Base-by-base conservation (phyloP, 2,113 vertebrate genomes). In the Cheirogaleus medius region DNA sequence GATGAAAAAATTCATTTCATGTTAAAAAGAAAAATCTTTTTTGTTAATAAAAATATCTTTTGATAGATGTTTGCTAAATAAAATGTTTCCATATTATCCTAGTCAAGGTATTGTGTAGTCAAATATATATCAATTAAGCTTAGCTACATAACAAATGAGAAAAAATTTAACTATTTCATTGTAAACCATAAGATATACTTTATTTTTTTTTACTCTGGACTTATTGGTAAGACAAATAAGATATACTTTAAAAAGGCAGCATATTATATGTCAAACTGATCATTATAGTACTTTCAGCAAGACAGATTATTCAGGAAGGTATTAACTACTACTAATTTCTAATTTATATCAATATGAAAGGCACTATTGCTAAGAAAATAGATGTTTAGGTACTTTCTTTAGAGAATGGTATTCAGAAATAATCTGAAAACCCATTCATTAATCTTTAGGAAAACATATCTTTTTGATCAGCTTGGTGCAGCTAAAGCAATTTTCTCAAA, bases 401-500 rank as follows among this genome's bases (percentile, higher is more conserved):
- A n/a, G 49, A 52, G 69, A 47, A 66, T n/a, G 13, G 73, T 92
- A 76, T 83, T 94, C 88, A 95, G 91, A 94, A 95, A 92, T 92
- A 87, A 96, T 94, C 78, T 85, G 88, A 95, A 94, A 82, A 77
- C 69, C 42, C 37, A 97, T 97, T 80, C 37, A 97, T 97, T 80
- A 13, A 88, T 96, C 42, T 88, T 95, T 82, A 52, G 12, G 49
- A 91, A 80, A 52, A 78, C 39, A 52, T 64, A 63, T 89, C 91
- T 81, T 97, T 95, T 85, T 76, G 21, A 96, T 92, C 56, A 90
- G 89, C 60, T 88, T 83, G 44, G 37, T 68, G 14, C 68, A 94
- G 34, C 73, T 76, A 71, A 90, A 81, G 73, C 20, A 87, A 96
- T 97, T 94, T 94, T 94, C 91, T 97, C 88, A 87, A 96, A 97